A percentile compares a stretch with the other conserved stretches of the same genome.
phyloP scores from a whole-genome alignment of 2,888 invertebrate species.

The Myopa tessellatipennis region DNA sequence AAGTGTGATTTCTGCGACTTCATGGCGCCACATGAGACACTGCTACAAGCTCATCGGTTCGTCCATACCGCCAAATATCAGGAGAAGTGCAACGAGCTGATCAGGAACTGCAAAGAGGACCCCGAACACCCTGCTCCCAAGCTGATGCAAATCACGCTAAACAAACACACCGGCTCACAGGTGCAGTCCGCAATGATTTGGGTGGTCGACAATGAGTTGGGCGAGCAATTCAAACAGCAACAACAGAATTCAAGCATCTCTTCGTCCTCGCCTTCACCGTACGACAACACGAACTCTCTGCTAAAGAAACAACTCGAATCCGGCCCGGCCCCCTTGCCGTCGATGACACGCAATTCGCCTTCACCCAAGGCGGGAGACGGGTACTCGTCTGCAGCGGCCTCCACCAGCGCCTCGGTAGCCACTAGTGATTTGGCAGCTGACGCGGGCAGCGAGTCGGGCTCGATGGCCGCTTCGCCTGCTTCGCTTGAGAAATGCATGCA shows the following conservation, averaged over 20 bases:
- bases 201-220: slow-evolving; percentile 64
- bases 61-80: slow-evolving; percentile 85
- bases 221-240: slow-evolving; percentile 46
- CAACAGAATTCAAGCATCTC: slow-evolving; percentile 48
- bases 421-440: slow-evolving; percentile 59
- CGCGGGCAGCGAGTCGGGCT: slow-evolving; percentile 56
- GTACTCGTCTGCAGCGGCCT: slow-evolving; percentile 55
- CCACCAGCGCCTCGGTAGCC: slow-evolving; percentile 61
- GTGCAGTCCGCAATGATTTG: slow-evolving; percentile 56
- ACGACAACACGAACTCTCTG: slow-evolving; percentile 58
- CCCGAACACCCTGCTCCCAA: slow-evolving; percentile 75
- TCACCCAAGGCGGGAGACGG: slow-evolving; percentile 50
- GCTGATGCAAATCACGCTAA: slow-evolving; percentile 67
- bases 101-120: slow-evolving; percentile 75
- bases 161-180: slow-evolving; percentile 44
- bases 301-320: slow-evolving; percentile 64
- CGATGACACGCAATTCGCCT: slow-evolving; percentile 25
- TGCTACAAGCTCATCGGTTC: slow-evolving; percentile 76
- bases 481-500: slow-evolving; percentile 72
- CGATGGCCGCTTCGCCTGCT: slow-evolving; percentile 46
- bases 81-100: slow-evolving; percentile 78
- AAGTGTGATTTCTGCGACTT: slow-evolving; percentile 84
- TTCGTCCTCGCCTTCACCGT: slow-evolving; percentile 49
- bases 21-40: slow-evolving; percentile 77
- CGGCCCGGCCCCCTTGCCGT: slow-evolving; percentile 46